Base-by-base conservation (phyloP, 2,888 invertebrate species). In the Pasiphila rectangulata region DNA sequence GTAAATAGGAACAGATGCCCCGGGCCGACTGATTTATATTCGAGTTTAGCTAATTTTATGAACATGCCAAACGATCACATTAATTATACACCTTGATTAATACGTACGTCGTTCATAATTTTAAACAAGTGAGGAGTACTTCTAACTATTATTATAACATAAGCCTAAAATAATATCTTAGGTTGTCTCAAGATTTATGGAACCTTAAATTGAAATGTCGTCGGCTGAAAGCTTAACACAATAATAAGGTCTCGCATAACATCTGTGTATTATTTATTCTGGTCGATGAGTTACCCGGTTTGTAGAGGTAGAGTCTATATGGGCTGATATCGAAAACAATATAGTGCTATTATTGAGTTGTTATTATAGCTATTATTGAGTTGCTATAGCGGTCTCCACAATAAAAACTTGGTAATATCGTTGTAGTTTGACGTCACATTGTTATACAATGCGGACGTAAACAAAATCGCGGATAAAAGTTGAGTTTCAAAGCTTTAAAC, bases 1-100 rank as follows among this genome's bases (percentile, higher is more conserved):
- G 63, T 67, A 64, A 68, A 62, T 68, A 63, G 62, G 63, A 72
- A 65, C 73, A 75, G 71, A 69, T 63, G 66, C 57, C 52, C 53
- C 46, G 54, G 55, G 59, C 46, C 47, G 63, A 72, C 51, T 64
- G 64, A 69, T 69, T 71, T 67, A 72, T 65, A 50, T 47, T 47
- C 43, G 34, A 46, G 54, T 54, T 54, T 56, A 49, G 50, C 50
- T 57, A 39, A 56, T 57, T 60, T 55, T 51, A 56, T 59, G 51
- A 58, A 55, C 35, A 37, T 38, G 35, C 46, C 23, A 27, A 43
- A 41, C 51, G 43, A 54, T 57, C 47, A 47, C 36, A 44, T 51
- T 52, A 56, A 56, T 57, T 54, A 45, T 46, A 29, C 46, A 23
- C 34, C 35, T 49, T 57, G 49, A 54, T 55, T 54, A 55, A 48